phyloP scores from a whole-genome alignment of 2,113 vertebrate species.

The Tachysurus vachellii region DNA sequence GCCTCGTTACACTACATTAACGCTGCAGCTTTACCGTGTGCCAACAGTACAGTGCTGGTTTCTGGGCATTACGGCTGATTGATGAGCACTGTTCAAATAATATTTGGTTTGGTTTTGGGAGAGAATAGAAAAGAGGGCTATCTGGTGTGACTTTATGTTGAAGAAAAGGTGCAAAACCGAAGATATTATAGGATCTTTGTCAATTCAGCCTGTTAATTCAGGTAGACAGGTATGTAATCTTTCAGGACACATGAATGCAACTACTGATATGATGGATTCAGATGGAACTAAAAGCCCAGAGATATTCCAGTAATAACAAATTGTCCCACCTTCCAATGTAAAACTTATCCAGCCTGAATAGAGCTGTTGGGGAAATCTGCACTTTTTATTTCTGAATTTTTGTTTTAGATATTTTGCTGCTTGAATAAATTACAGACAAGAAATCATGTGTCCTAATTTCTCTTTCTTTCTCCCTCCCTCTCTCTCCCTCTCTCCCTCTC shows the following conservation, averaged over 20 bases:
- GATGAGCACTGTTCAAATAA: not conserved
- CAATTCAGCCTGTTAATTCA: not conserved
- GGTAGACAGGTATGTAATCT: not conserved
- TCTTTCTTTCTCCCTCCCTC: not conserved
- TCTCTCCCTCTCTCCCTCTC: not conserved
- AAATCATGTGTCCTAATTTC: not conserved
- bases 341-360: not conserved
- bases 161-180: not conserved
- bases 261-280: not conserved
- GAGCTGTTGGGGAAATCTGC: not conserved
- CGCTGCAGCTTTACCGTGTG: constrained; percentile 17
- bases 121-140: not conserved
- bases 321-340: not conserved
- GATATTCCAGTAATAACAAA: not conserved
- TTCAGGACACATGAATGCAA: not conserved
- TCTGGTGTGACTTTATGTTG: not conserved
- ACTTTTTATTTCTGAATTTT: not conserved
- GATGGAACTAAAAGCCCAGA: not conserved
- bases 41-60: constrained; percentile 5
- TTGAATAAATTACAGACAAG: not conserved
- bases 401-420: not conserved
- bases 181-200: not conserved
- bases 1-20: constrained; percentile 34
- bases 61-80: not conserved
- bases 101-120: not conserved